Evolutionary conservation across 2,113 vertebrate genomes (phyloP).

Genomic region (Paratilapia polleni): DNA sequence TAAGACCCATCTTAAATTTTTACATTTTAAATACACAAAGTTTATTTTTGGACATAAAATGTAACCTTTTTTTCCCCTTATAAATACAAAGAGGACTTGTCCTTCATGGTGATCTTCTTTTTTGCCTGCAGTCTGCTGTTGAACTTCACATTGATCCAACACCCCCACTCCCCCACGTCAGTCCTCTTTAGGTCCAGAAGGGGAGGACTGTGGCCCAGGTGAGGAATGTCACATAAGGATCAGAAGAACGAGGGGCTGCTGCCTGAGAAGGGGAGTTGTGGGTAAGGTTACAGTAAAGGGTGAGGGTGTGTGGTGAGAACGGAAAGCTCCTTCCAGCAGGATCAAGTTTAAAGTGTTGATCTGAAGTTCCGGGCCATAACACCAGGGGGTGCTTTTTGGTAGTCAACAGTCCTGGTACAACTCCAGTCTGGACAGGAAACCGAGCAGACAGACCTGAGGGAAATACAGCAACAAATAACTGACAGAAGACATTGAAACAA

Average conservation of each 20-base stretch:
- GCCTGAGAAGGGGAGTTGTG: background rate
- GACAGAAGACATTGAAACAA: too few relatives aligned
- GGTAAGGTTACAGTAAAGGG: constrained; percentile 66
- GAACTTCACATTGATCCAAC: constrained; percentile 23
- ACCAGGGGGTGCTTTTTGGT: constrained; percentile 34
- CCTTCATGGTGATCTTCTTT: background rate
- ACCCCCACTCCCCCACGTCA: background rate
- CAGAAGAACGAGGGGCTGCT: constrained; percentile 54
- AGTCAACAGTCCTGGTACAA: constrained; percentile 28
- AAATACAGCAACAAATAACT: too few relatives aligned
- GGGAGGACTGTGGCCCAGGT: constrained; percentile 59
- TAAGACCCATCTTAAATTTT: background rate
- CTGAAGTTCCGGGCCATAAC: background rate
- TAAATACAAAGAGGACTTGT: background rate
- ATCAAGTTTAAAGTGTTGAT: background rate
- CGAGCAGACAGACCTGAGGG: too few relatives aligned
- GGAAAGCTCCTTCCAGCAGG: constrained; percentile 35
- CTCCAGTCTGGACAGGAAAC: background rate
- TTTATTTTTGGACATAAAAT: background rate
- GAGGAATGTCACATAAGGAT: constrained; percentile 79
- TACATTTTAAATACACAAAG: background rate
- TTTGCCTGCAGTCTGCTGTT: background rate
- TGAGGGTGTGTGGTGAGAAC: constrained; percentile 31
- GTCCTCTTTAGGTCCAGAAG: constrained; percentile 32
- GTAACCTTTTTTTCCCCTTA: background rate